These are phyloP conservation scores for Leucoraja erinaceus DNA, from an alignment of 2,113 vertebrate genomes.

Conservation along the genomic window DNA sequence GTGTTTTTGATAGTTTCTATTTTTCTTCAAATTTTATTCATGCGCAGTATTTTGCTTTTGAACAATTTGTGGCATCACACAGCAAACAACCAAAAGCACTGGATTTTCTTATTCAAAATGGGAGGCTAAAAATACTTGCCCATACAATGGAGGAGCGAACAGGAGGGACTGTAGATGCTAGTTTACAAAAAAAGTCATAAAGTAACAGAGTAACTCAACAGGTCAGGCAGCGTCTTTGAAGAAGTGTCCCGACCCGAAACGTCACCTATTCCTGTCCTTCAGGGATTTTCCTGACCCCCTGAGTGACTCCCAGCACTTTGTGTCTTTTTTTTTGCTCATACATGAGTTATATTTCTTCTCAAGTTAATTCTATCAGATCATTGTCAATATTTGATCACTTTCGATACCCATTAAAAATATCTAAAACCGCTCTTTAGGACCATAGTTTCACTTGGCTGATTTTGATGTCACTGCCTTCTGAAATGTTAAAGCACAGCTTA, in stretches of 20 bases:
- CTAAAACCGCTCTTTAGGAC: slow-evolving; percentile 36
- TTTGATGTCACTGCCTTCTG: slow-evolving; percentile 40
- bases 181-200: no score
- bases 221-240: no score
- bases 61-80: no score
- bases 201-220: no score
- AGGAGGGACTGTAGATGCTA: no score
- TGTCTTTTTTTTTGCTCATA: neutral
- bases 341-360: slow-evolving; percentile 30
- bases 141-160: neutral
- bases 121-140: neutral
- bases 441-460: slow-evolving; percentile 38
- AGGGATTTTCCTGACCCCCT: no score
- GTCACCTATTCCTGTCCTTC: no score
- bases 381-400: slow-evolving; percentile 48
- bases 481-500: slow-evolving; percentile 36
- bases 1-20: no score
- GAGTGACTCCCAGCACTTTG: no score
- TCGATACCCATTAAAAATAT: slow-evolving; percentile 39
- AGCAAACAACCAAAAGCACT: neutral
- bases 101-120: neutral
- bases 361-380: slow-evolving; percentile 42
- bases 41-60: no score
- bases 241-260: no score
- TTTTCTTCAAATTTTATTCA: no score